These are phyloP conservation scores for Phthorimaea operculella DNA, from an alignment of 1,140 invertebrate species.

Conservation along the genomic window DNA sequence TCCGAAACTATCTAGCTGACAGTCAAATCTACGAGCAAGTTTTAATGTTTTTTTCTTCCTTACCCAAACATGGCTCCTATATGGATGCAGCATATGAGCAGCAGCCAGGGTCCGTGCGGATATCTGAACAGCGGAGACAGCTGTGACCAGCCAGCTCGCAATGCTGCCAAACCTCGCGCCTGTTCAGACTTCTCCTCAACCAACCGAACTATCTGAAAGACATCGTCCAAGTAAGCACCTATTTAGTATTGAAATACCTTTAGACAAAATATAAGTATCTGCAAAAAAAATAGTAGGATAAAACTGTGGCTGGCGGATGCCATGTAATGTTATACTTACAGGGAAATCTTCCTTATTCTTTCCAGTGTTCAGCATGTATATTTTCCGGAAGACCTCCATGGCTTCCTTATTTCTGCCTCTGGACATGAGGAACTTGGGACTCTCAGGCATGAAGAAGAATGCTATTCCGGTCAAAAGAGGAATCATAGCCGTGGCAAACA, in stretches of 20 bases:
- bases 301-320: no score
- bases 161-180: slow-evolving; percentile 43
- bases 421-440: slow-evolving; percentile 85
- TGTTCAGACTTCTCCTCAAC: slow-evolving; percentile 56
- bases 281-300: no score
- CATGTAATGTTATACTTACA: slow-evolving; percentile 69
- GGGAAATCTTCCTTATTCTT: slow-evolving; percentile 72
- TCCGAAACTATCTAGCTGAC: no score
- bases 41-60: no score
- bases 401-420: slow-evolving; percentile 76
- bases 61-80: slow-evolving; percentile 65
- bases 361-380: slow-evolving; percentile 73
- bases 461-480: slow-evolving; percentile 71
- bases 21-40: no score
- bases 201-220: slow-evolving; percentile 38
- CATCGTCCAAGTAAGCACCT: no score
- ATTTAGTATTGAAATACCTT: no score
- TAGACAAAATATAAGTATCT: no score
- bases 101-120: slow-evolving; percentile 45
- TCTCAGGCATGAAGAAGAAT: slow-evolving; percentile 79
- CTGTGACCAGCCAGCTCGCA: slow-evolving; percentile 58
- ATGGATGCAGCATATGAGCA: slow-evolving; percentile 57
- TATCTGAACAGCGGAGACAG: slow-evolving; percentile 57
- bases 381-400: slow-evolving; percentile 69
- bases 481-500: slow-evolving; percentile 74